Evolutionary conservation across 2,797 vertebrate species (phyloP).

Genomic region (Orientallactaga sibirica): DNA sequence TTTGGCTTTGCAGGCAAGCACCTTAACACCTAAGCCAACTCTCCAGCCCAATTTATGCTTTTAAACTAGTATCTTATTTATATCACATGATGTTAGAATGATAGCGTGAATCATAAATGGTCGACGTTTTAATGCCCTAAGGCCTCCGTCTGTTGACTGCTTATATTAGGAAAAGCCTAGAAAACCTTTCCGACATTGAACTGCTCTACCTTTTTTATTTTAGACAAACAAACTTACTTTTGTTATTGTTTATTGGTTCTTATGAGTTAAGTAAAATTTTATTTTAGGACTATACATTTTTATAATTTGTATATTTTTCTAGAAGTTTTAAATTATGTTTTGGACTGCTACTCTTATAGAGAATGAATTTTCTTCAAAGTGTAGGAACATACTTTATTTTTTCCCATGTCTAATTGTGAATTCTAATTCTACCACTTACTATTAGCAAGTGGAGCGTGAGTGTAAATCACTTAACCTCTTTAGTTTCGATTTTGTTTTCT

Average conservation of each 20-base stretch:
- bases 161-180: neutral
- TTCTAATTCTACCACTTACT: conserved; percentile 35
- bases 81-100: neutral
- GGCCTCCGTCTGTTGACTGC: neutral
- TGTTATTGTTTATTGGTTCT: neutral
- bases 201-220: neutral
- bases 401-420: neutral
- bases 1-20: too few species aligned
- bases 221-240: conserved; percentile 19
- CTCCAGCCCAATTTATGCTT: conserved; percentile 18
- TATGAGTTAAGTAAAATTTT: conserved; percentile 30
- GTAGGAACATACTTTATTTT: neutral
- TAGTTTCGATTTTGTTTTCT: conserved; percentile 27
- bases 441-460: neutral
- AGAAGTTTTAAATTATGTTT: conserved; percentile 44
- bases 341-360: neutral
- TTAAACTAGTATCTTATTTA: conserved; percentile 30
- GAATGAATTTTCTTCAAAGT: conserved; percentile 40
- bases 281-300: conserved; percentile 33
- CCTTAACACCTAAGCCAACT: too few species aligned
- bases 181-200: conserved; percentile 6
- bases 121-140: neutral
- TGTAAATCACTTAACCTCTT: conserved; percentile 27
- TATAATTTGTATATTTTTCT: neutral
- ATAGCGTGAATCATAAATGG: neutral